Evolutionary conservation across 2,797 vertebrate genomes (phyloP), one percentile per base, ranked within the genome.

Genomic region (Cuniculus paca): DNA sequence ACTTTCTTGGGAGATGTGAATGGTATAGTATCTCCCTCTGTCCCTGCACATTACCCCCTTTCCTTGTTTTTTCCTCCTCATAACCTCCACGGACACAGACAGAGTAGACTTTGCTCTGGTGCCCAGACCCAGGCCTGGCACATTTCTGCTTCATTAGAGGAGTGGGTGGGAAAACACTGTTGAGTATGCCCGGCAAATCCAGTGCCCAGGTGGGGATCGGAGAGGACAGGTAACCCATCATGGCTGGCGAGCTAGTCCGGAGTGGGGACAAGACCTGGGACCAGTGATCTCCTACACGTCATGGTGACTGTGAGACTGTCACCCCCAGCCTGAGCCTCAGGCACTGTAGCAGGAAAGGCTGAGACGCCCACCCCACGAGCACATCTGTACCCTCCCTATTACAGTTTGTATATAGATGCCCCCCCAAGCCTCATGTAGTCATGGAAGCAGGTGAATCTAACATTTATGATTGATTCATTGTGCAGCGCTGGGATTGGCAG

Each of bases 341-440:
- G 54, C 34, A 19, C 58, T n/a, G 22, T 12, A 39, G 68, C 31
- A 56, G 20, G 70, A 63, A 50, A 50, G n/a, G 24, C 68, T 56
- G 54, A 70, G 79, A 26, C 0, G 3, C 7, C 68, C 2, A 6
- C 39, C n/a, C 5, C 3, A 60, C 1, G 14, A 14, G 74, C 3
- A 17, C 14, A 50, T 19, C 26, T 50, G 13, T 16, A 14, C 16
- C 45, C n/a, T n/a, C n/a, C n/a, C n/a, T n/a, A n/a, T n/a, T n/a
- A n/a, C n/a, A n/a, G n/a, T n/a, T n/a, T n/a, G n/a, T n/a, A n/a
- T n/a, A n/a, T n/a, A n/a, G n/a, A n/a, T n/a, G n/a, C n/a, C n/a
- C n/a, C n/a, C n/a, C n/a, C n/a, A n/a, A n/a, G n/a, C n/a, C n/a
- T n/a, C n/a, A n/a, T n/a, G n/a, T n/a, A n/a, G n/a, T n/a, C n/a